phyloP scores from a whole-genome alignment of 2,113 vertebrate species.

The Sinocyclocheilus anophthalmus region DNA sequence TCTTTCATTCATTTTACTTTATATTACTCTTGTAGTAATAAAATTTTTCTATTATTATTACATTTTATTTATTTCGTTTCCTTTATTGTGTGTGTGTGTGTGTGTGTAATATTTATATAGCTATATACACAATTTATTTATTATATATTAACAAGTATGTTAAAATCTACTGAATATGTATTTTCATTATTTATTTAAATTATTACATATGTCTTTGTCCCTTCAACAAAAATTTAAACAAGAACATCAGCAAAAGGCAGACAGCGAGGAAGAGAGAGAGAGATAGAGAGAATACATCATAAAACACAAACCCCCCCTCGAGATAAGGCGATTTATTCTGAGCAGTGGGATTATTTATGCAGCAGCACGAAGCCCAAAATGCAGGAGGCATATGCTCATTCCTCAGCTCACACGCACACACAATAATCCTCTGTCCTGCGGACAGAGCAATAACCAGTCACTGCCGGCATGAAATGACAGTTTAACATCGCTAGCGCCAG shows the following conservation, averaged over 20 bases:
- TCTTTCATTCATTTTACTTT: too few species aligned
- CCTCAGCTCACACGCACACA: not conserved
- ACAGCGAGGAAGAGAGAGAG: not conserved
- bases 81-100: too few species aligned
- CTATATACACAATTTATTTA: too few species aligned
- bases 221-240: not conserved
- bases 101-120: too few species aligned
- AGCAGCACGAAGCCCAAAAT: not conserved
- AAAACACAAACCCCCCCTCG: not conserved
- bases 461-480: not conserved
- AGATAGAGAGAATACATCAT: not conserved
- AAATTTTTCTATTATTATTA: too few species aligned
- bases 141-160: too few species aligned
- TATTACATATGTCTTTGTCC: too few species aligned
- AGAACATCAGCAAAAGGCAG: not conserved
- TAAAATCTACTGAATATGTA: too few species aligned
- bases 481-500: not conserved
- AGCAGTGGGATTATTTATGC: conserved; percentile 13
- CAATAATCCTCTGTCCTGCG: not conserved
- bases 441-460: not conserved
- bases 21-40: too few species aligned
- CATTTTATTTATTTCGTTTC: too few species aligned
- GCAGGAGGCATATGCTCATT: not conserved
- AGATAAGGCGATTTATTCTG: conserved; percentile 13
- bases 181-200: too few species aligned